Conservation (phyloP, 2,797 vertebrate genomes). For the Staurois parvus region DNA sequence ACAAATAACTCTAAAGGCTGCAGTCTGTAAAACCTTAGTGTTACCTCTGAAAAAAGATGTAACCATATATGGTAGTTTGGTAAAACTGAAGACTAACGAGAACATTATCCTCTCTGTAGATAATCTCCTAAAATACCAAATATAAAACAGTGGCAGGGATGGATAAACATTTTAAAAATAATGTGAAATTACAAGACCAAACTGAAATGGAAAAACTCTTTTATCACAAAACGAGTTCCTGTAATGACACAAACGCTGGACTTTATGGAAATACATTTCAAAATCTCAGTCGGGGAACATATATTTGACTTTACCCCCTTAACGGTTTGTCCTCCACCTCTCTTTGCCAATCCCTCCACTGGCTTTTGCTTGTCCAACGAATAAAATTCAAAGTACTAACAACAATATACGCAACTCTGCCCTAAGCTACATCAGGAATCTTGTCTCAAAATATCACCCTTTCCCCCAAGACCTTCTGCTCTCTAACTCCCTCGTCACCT, state of each 20-base stretch:
- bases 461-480: no score
- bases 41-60: constrained; percentile 64
- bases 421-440: no score
- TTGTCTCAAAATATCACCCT: no score
- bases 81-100: constrained; percentile 63
- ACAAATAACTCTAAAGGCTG: constrained; percentile 70
- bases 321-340: no score
- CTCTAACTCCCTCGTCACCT: no score
- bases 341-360: no score
- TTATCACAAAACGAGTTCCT: not conserved
- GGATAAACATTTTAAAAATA: constrained; percentile 9
- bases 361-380: no score
- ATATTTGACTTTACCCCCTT: not conserved
- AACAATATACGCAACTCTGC: no score
- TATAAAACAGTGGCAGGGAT: constrained; percentile 36
- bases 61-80: constrained; percentile 70
- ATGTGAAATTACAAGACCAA: not conserved
- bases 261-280: not conserved
- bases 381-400: no score
- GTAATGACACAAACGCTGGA: not conserved
- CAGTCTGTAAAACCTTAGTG: constrained; percentile 70
- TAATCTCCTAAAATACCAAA: constrained; percentile 65
- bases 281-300: not conserved
- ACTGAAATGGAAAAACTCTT: not conserved
- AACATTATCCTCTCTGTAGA: constrained; percentile 68